A percentile compares a stretch with the other conserved stretches of the same genome.
These are phyloP conservation scores for Erythrocercus mccallii DNA, from an alignment of 2,113 vertebrate genomes.

Conservation along the genomic window DNA sequence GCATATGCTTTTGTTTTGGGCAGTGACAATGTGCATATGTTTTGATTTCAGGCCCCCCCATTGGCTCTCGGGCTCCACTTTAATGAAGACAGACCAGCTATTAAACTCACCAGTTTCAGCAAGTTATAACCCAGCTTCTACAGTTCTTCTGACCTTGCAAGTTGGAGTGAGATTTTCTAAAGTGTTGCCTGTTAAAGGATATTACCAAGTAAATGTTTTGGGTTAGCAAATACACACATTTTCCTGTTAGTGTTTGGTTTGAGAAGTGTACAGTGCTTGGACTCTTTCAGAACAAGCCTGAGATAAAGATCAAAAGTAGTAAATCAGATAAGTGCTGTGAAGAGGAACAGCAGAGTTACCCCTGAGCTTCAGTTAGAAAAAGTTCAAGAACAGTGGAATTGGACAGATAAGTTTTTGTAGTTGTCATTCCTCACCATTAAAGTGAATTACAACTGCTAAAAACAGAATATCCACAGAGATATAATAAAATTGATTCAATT, in stretches of 20 bases:
- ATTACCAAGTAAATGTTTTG: not conserved
- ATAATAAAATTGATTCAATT: not conserved
- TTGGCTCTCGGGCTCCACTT: slow-evolving; percentile 9
- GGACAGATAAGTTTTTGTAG: not conserved
- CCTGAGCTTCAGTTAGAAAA: not conserved
- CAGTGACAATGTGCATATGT: slow-evolving; percentile 61
- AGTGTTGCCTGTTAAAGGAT: not conserved
- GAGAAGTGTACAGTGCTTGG: not conserved
- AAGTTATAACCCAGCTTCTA: not conserved
- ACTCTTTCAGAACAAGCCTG: not conserved
- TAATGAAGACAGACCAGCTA: slow-evolving; percentile 35
- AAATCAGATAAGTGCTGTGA: not conserved
- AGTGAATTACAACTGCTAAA: not conserved
- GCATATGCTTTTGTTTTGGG: slow-evolving; percentile 67
- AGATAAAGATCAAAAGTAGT: not conserved
- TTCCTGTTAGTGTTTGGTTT: not conserved
- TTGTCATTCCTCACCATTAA: not conserved
- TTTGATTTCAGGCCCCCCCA: slow-evolving; percentile 31
- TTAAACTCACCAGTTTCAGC: not conserved
- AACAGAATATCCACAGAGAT: not conserved
- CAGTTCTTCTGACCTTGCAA: slow-evolving; percentile 1
- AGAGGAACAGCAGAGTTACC: not conserved
- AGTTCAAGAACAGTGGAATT: not conserved
- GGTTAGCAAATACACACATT: not conserved
- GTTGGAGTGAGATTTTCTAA: slow-evolving; percentile 1